phyloP scores from a whole-genome alignment of 2,797 vertebrate species.

The Halcyon badia region DNA sequence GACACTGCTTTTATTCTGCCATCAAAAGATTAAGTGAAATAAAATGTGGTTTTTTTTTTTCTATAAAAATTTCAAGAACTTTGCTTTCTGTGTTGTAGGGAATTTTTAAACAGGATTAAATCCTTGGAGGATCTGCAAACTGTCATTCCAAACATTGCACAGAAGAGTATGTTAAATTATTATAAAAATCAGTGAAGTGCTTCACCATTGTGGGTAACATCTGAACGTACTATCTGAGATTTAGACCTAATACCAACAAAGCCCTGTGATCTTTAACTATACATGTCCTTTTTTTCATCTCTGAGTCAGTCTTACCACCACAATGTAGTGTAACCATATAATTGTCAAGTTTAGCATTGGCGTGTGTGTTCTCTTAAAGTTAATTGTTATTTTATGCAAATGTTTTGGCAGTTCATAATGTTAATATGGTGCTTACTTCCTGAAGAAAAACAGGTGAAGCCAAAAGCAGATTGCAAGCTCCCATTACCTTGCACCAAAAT shows the following conservation, averaged over 20 bases:
- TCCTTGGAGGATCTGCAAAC: not conserved
- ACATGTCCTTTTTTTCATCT: not conserved
- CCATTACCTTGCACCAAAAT: slow-evolving; percentile 25
- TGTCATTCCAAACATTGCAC: not conserved
- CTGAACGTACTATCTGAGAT: not conserved
- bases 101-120: not conserved
- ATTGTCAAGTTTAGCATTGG: not conserved
- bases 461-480: slow-evolving; percentile 27
- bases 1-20: not conserved
- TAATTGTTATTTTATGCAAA: slow-evolving; percentile 27
- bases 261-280: not conserved
- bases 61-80: not conserved
- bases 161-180: not conserved
- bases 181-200: not conserved
- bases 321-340: not conserved
- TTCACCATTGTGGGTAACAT: not conserved
- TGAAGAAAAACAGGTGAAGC: slow-evolving; percentile 25
- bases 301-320: not conserved
- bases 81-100: not conserved
- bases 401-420: not conserved
- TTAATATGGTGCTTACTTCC: slow-evolving; percentile 34
- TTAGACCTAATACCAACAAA: not conserved
- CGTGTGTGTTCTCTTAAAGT: not conserved
- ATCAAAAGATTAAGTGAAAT: not conserved
- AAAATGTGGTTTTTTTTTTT: not conserved